Evolutionary conservation across 35 echinoderm and acorn worm genomes (phyloP), one percentile per base, ranked within the genome.

Genomic region (Apostichopus japonicus): DNA sequence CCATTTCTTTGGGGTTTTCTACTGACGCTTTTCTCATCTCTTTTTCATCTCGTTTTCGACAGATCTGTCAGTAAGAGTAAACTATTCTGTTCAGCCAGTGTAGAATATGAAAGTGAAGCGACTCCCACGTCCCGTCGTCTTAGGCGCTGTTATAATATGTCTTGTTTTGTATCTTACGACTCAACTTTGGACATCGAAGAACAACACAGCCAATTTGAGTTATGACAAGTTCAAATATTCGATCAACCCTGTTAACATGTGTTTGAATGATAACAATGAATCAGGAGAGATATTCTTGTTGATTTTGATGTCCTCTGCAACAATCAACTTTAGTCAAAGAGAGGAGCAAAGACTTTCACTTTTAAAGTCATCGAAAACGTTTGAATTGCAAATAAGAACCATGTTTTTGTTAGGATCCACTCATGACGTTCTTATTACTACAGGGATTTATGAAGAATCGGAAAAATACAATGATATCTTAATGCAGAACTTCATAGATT

Each of bases 401-500:
- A 27, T 93, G 72, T 93, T 93, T 51, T 15, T 93, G 16, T 52
- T 93, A 16, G 92, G 83, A 79, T 57, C 24, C 1, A 19, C 76
- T 8, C 19, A 3, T 33, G 73, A 89, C 65, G 4, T 15, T 16
- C 6, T 6, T 19, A 5, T 88, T 1, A 55, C 27, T 51, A 11
- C 65, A 8, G 6, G 14, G 17, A 56, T 93, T 16, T 8, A 79
- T 16, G 1, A 23, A 19, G 92, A 93, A 79, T 87, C 75, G 78
- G 55, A 62, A 62, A 88, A 55, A 54, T 59, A 88, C 21, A 54
- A 62, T 16, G 92, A 93, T 79, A 88, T 93, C 15, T 55, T 93
- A 54, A 86, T 77, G 92, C 83, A 87, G 15, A 57, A 88, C 54
- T 93, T 88, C 72, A 14, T 62, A 10, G 92, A 93, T 61, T 77